Conservation (phyloP, 2,888 invertebrate genomes). For the Protophormia terraenovae region DNA sequence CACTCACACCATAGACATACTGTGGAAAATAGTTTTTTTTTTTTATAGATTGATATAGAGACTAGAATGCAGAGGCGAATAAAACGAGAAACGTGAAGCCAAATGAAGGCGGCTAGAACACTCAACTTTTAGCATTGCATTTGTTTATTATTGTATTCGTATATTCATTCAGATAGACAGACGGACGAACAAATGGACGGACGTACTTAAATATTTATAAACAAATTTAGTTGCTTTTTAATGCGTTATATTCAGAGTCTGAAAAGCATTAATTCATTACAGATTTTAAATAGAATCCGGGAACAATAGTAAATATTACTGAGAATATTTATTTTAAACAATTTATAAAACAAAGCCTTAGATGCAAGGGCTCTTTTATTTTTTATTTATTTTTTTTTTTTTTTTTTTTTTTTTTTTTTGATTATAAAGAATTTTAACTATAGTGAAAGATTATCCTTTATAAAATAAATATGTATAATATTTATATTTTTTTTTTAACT, state of each 20-base stretch:
- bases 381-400: too few species aligned
- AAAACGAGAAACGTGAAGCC: slow-evolving; percentile 53
- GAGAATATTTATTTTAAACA: too few species aligned
- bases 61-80: slow-evolving; percentile 56
- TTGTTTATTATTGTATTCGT: slow-evolving; percentile 44
- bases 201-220: slow-evolving; percentile 23
- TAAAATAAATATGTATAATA: too few species aligned
- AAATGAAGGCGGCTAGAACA: slow-evolving; percentile 67
- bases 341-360: too few species aligned
- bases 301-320: neutral
- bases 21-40: slow-evolving; percentile 35
- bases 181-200: neutral
- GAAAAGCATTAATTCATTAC: neutral
- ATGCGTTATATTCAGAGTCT: slow-evolving; percentile 23
- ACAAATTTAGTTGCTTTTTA: slow-evolving; percentile 33
- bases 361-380: too few species aligned
- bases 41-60: slow-evolving; percentile 28
- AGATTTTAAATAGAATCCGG: neutral
- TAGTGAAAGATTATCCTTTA: too few species aligned
- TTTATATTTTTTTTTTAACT: too few species aligned
- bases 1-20: slow-evolving; percentile 20
- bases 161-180: neutral
- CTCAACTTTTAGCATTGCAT: slow-evolving; percentile 66
- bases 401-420: too few species aligned
- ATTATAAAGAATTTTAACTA: too few species aligned